phyloP scores from a whole-genome alignment of 2,888 invertebrate genomes.

The Nezara viridula region DNA sequence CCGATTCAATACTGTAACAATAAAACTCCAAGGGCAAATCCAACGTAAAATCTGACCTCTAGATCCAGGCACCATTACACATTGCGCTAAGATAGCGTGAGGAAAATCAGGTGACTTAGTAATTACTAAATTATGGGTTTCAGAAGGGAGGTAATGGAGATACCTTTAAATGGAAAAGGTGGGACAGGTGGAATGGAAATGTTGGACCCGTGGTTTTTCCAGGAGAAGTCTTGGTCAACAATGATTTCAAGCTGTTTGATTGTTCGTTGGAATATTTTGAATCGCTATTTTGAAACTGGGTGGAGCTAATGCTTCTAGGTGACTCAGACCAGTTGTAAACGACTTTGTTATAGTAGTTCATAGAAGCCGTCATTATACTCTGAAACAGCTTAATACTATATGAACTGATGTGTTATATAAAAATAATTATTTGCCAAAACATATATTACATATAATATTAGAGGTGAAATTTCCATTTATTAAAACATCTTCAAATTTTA shows the following conservation, averaged over 20 bases:
- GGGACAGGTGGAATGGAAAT: background rate
- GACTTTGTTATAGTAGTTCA: background rate
- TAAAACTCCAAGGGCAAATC: no score
- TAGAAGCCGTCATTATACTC: background rate
- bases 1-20: no score
- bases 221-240: background rate
- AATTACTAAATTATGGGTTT: constrained; percentile 5
- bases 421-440: background rate
- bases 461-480: no score
- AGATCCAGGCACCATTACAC: background rate
- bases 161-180: background rate
- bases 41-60: background rate
- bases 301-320: background rate
- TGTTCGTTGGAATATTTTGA: background rate
- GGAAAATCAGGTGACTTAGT: background rate
- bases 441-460: no score
- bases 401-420: background rate
- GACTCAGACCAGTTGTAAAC: background rate
- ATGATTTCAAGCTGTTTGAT: background rate
- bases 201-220: background rate
- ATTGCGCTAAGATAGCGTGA: background rate
- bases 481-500: no score
- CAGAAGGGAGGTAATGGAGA: background rate
- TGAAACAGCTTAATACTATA: background rate
- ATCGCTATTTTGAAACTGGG: background rate